A percentile compares a stretch with the other conserved stretches of the same genome.
These are phyloP conservation scores for Euura lappo DNA, from an alignment of 1,140 invertebrate genomes.

Conservation along the genomic window DNA sequence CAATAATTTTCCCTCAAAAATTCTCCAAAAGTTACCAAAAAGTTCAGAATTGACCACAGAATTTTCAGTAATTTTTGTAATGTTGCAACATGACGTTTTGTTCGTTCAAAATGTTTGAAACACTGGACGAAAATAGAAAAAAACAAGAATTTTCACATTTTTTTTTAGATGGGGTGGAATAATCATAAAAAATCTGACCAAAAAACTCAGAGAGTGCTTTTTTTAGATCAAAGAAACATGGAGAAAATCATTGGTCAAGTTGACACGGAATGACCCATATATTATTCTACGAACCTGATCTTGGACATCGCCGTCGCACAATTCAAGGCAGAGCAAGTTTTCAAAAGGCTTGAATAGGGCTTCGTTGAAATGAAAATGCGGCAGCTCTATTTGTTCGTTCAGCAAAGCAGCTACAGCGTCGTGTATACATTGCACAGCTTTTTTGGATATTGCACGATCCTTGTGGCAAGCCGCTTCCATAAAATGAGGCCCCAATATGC, in stretches of 20 bases:
- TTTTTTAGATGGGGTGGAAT: too few relatives aligned
- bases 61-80: too few relatives aligned
- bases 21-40: too few relatives aligned
- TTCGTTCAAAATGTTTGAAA: too few relatives aligned
- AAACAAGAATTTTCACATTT: too few relatives aligned
- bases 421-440: slow-evolving; percentile 92
- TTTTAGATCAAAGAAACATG: too few relatives aligned
- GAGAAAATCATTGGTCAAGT: neutral
- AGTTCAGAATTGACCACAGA: too few relatives aligned
- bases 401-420: slow-evolving; percentile 87
- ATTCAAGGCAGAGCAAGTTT: slow-evolving; percentile 88
- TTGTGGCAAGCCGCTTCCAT: slow-evolving; percentile 94
- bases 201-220: too few relatives aligned
- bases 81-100: too few relatives aligned
- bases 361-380: slow-evolving; percentile 95
- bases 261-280: neutral
- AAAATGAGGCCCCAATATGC: slow-evolving; percentile 86
- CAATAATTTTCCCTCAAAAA: too few relatives aligned
- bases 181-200: too few relatives aligned
- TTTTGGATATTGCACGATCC: slow-evolving; percentile 86
- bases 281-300: slow-evolving; percentile 70
- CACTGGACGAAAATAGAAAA: too few relatives aligned
- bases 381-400: slow-evolving; percentile 86
- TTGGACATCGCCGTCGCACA: slow-evolving; percentile 89
- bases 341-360: slow-evolving; percentile 94